Conservation (phyloP, 1,140 invertebrate genomes). For the Heterodera schachtii region DNA sequence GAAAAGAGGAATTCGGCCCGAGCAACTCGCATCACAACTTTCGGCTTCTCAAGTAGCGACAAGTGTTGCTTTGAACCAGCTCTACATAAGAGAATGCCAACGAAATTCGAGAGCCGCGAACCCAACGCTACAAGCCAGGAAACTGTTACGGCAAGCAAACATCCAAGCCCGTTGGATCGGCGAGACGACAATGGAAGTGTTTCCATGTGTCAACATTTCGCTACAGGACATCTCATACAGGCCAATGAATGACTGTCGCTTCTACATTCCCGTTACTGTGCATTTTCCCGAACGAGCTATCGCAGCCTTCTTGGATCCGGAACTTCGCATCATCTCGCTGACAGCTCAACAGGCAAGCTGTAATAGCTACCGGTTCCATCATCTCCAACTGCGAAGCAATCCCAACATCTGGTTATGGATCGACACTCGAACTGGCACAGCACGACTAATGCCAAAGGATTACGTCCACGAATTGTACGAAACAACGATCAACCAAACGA, state of each 20-base stretch:
- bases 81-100: background rate
- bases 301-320: background rate
- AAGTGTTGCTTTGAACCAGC: background rate
- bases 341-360: background rate
- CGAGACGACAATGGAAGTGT: background rate
- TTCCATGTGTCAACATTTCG: background rate
- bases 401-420: background rate
- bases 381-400: background rate
- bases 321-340: background rate
- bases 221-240: background rate
- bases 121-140: background rate
- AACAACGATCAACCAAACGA: background rate
- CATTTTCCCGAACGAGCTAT: background rate
- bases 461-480: background rate
- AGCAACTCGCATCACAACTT: no score
- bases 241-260: background rate
- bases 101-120: background rate
- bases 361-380: background rate
- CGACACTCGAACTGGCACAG: background rate
- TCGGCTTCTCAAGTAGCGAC: no score
- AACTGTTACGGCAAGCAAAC: background rate
- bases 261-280: background rate
- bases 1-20: no score
- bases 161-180: background rate
- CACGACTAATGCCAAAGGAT: background rate